Evolutionary conservation across 1,140 invertebrate genomes (phyloP), one percentile per base, ranked within the genome.

Genomic region (Geopemphigus sp.): DNA sequence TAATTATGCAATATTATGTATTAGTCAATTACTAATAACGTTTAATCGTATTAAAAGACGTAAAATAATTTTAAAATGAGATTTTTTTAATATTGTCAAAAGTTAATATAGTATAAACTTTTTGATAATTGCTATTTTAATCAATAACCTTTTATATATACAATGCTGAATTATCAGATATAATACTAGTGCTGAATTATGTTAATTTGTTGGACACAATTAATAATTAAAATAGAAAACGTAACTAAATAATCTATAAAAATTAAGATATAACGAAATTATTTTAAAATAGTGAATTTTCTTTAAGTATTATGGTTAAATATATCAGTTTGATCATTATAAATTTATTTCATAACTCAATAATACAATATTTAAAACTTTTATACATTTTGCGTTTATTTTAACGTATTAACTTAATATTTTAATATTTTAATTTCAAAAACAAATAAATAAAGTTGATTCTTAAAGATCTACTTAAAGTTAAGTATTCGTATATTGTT

Each of bases 1-100:
- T 73, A 17, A 73, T 72, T 53, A 73, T 73, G 10, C 29, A 2
- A 56, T 39, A 39, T 59, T 59, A 24, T 39, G 72, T 59, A 50
- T 47, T 32, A 76, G 54, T 76, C 22, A 76, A 76, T 76, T 74
- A 45, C 54, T 57, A 45, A 50, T 50, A 50, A 50, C 5, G 47
- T 50, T 45, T 56, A 57, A 74, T 17, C 39, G 32, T 54, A 73
- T 29, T 24, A 5, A 74, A 74, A 56, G 29, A 57, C 39, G 19
- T 74, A 59, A 22, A 56, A 57, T 76, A 29, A 39, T 24, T 73
- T 56, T 56, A 3, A 47, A 45, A 26, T 50, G 32, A 45, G 10
- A 66, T 17, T 45, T 45, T 74, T 74, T 59, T 59, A 17, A 26
- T 39, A 54, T n/a, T 29, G 29, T 17, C 26, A 56, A 76, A 74